phyloP scores from a whole-genome alignment of 2,797 vertebrate species.

The Apogon talboti region DNA sequence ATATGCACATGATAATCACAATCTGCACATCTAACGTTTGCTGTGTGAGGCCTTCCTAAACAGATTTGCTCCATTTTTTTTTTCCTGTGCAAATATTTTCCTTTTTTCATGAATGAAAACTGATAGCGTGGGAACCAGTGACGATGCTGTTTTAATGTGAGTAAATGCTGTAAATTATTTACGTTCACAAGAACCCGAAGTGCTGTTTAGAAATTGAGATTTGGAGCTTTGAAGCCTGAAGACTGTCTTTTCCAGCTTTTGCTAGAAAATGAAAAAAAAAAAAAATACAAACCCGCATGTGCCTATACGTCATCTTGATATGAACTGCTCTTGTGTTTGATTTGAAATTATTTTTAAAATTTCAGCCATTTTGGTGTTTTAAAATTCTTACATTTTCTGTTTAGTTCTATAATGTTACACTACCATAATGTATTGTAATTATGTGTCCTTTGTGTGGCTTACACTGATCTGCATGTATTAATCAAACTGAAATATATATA shows the following conservation, averaged over 20 bases:
- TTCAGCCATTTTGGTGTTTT: slow-evolving; percentile 37
- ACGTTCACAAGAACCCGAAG: slow-evolving; percentile 71
- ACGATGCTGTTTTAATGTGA: slow-evolving; percentile 55
- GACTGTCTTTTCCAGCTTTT: slow-evolving; percentile 62
- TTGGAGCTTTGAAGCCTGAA: slow-evolving; percentile 55
- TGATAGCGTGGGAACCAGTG: slow-evolving; percentile 42
- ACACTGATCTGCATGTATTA: slow-evolving; percentile 65
- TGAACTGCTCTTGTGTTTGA: slow-evolving; percentile 47
- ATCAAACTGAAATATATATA: slow-evolving; percentile 29
- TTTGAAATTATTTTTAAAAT: slow-evolving; percentile 17
- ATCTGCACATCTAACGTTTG: slow-evolving; percentile 69
- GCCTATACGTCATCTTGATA: slow-evolving; percentile 70
- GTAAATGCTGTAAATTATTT: slow-evolving; percentile 62
- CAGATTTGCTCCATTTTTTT: slow-evolving; percentile 67
- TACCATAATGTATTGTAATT: slow-evolving; percentile 29
- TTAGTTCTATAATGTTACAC: slow-evolving; percentile 31
- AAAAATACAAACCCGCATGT: slow-evolving; percentile 78
- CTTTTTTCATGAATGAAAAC: slow-evolving; percentile 60
- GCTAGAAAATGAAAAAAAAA: slow-evolving; percentile 70
- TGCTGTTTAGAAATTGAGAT: slow-evolving; percentile 70
- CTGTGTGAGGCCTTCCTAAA: slow-evolving; percentile 63
- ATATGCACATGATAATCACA: slow-evolving; percentile 73
- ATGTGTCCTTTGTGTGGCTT: slow-evolving; percentile 43
- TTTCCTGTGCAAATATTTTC: slow-evolving; percentile 58
- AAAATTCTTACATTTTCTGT: slow-evolving; percentile 32